Evolutionary conservation across 2,888 invertebrate genomes (phyloP).

Genomic region (Latheticus oryzae): DNA sequence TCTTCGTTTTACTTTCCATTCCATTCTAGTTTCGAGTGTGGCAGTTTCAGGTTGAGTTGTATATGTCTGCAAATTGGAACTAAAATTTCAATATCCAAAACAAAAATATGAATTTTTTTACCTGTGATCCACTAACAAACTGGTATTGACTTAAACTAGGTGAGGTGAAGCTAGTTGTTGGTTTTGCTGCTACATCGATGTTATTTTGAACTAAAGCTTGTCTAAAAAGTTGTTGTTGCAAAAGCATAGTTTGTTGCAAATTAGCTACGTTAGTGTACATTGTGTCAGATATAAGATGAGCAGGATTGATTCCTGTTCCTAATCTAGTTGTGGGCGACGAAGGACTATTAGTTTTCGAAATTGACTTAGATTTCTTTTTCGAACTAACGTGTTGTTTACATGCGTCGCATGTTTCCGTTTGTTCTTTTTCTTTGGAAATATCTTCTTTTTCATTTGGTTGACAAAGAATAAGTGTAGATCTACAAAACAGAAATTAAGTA

Average conservation of each 20-base stretch:
- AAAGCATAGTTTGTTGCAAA: constrained; percentile 75
- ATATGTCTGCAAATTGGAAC: constrained; percentile 37
- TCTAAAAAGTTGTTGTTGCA: constrained; percentile 75
- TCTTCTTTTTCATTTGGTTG: constrained; percentile 55
- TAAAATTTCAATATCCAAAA: constrained; percentile 11
- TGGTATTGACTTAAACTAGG: constrained; percentile 72
- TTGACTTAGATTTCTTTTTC: constrained; percentile 57
- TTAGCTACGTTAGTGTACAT: constrained; percentile 79
- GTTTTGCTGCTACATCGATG: constrained; percentile 54
- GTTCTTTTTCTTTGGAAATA: constrained; percentile 48
- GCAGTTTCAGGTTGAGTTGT: constrained; percentile 44
- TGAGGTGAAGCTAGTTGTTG: constrained; percentile 67
- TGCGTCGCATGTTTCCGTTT: constrained; percentile 53
- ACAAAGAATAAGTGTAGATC: constrained; percentile 60
- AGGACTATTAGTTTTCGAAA: constrained; percentile 55
- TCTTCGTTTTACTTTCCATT: constrained; percentile 82
- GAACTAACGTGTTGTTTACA: constrained; percentile 51
- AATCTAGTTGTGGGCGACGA: constrained; percentile 55
- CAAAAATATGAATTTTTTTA: constrained; percentile 32
- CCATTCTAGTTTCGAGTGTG: constrained; percentile 67
- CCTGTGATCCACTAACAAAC: constrained; percentile 66
- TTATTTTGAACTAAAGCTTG: constrained; percentile 66
- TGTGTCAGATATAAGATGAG: constrained; percentile 68
- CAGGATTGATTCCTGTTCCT: constrained; percentile 46
- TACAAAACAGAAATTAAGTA: constrained; percentile 39